Conservation (phyloP, 1,140 invertebrate genomes). For the Gryon sp. region DNA sequence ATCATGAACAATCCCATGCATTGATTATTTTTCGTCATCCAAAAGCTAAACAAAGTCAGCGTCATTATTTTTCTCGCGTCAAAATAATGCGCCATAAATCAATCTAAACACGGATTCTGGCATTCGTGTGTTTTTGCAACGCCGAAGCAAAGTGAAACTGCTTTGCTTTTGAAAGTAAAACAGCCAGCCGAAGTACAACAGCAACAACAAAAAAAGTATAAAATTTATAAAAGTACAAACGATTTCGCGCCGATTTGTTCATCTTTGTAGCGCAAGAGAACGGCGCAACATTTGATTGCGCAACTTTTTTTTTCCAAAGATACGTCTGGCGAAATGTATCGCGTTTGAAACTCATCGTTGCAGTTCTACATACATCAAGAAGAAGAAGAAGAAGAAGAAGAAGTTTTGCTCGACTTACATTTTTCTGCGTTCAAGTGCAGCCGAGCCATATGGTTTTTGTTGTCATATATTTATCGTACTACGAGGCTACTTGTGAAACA, state of each 20-base stretch:
- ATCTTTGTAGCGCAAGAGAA: constrained; percentile 37
- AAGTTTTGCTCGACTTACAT: constrained; percentile 36
- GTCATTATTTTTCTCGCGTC: too few relatives aligned
- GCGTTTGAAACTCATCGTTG: constrained; percentile 23
- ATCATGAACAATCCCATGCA: too few relatives aligned
- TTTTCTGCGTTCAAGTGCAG: constrained; percentile 52
- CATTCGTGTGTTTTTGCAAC: too few relatives aligned
- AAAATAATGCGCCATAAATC: too few relatives aligned
- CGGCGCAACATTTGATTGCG: constrained; percentile 36
- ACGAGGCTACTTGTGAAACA: constrained; percentile 63
- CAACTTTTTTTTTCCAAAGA: constrained; percentile 32
- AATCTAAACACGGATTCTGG: too few relatives aligned
- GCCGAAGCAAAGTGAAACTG: too few relatives aligned
- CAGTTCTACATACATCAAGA: neutral
- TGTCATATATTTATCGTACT: constrained; percentile 61
- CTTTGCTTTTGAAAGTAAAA: too few relatives aligned
- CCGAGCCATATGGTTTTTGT: constrained; percentile 64
- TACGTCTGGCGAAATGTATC: constrained; percentile 38
- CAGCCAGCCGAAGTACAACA: too few relatives aligned
- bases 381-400: too few relatives aligned
- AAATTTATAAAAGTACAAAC: constrained; percentile 48
- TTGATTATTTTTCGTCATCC: too few relatives aligned
- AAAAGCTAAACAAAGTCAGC: too few relatives aligned
- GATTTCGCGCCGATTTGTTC: constrained; percentile 42
- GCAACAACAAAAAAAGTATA: constrained; percentile 7